These are phyloP conservation scores for Trichosurus vulpecula DNA, from an alignment of 2,797 vertebrate species.

Conservation along the genomic window DNA sequence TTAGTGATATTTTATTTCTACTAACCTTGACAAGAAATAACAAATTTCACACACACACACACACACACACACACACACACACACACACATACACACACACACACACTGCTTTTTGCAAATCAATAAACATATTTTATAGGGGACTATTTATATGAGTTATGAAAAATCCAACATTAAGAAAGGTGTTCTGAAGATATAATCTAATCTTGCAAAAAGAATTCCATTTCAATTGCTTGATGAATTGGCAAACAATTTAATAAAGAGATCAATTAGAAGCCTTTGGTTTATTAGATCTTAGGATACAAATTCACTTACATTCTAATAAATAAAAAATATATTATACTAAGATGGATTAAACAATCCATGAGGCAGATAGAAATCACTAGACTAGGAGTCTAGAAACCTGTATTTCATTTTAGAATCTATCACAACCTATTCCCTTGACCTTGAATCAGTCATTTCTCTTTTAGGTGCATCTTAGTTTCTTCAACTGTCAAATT, in stretches of 20 bases:
- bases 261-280: background rate
- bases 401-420: background rate
- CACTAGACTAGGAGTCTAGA: background rate
- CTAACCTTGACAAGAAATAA: background rate
- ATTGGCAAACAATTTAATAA: background rate
- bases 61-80: background rate
- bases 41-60: background rate
- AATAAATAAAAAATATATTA: background rate
- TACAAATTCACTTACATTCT: background rate
- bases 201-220: background rate
- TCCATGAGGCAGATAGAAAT: background rate
- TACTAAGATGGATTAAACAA: background rate
- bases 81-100: background rate
- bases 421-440: background rate
- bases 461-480: background rate
- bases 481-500: background rate
- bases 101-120: background rate
- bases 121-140: background rate
- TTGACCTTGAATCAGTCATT: background rate
- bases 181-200: background rate
- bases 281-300: background rate
- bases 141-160: background rate
- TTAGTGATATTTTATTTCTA: background rate
- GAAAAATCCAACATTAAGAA: background rate
- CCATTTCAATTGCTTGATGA: background rate